Conservation (phyloP, 64 coral and sea anemone species). For the Dendrophyllia cribrosa region DNA sequence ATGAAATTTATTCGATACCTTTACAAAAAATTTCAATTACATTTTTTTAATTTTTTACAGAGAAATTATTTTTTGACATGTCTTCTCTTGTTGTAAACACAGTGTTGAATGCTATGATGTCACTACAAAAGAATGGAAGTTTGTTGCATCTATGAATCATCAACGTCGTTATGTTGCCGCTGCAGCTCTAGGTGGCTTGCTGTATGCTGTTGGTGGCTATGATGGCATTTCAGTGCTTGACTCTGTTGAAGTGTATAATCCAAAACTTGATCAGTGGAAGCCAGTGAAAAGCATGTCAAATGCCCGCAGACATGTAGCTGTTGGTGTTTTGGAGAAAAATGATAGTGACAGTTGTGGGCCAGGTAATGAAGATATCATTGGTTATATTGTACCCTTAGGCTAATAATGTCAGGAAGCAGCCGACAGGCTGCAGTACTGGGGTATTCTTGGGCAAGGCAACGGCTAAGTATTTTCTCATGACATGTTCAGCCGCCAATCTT, state of each 20-base stretch:
- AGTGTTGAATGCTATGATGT: slow-evolving; percentile 88
- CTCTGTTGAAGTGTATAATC: slow-evolving; percentile 89
- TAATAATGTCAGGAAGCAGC: too few species aligned
- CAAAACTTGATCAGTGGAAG: slow-evolving; percentile 85
- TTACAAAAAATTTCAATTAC: not conserved
- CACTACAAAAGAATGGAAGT: slow-evolving; percentile 80
- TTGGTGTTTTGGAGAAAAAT: slow-evolving; percentile 60
- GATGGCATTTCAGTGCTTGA: slow-evolving; percentile 84
- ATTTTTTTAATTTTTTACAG: not conserved
- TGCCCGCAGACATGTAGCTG: slow-evolving; percentile 80
- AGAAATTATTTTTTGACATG: slow-evolving; percentile 26
- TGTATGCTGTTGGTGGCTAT: slow-evolving; percentile 93
- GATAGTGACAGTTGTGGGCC: slow-evolving; percentile 26
- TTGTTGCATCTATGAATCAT: slow-evolving; percentile 84
- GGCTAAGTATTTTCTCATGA: too few species aligned
- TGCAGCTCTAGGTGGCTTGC: slow-evolving; percentile 59
- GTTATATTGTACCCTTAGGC: not conserved
- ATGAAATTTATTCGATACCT: too few species aligned
- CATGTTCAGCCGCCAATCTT: too few species aligned
- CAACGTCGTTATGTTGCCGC: slow-evolving; percentile 87
- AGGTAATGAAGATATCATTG: not conserved
- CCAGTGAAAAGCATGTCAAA: slow-evolving; percentile 61
- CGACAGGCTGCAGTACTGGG: too few species aligned
- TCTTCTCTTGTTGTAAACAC: not conserved
- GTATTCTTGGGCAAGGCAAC: too few species aligned